Base-by-base conservation (phyloP, 2,888 invertebrate genomes). In the Chrysopilus asiliformis region DNA sequence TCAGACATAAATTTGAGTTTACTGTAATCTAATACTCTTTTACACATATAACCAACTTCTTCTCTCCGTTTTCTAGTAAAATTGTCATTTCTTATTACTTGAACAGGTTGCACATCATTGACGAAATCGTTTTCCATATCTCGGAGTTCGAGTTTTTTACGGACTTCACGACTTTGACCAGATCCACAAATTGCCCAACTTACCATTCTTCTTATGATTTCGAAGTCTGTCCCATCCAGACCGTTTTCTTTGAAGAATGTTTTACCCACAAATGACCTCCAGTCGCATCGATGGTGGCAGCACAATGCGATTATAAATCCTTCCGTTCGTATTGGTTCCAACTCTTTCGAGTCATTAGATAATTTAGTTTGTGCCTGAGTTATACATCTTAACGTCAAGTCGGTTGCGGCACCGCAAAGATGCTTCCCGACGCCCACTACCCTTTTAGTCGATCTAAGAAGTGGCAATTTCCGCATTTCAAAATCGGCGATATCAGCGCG, bases 131-230 rank as follows among this genome's bases (percentile, higher is more conserved):
- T 37, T 3, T 36, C 16, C 10, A 26, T 32, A 10, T 34, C 31
- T 10, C 22, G 7, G 22, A 7, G 10, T 10, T 37, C 27, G 13
- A 60, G 39, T 24, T 56, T 49, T 33, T 55, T 55, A 31, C 55
- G 51, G 3, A 53, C 51, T 44, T 70, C 67, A 20, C 74, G 68
- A 48, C 72, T 75, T 43, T 70, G 66, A 0, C 79, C 79, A 2
- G 64, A 64, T 5, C 86, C 84, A 62, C 89, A 87, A 2, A 86
- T 85, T 1, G 86, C 87, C 91, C 91, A 91, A 53, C 89, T 84
- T 6, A 82, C 83, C 51, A 91, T 70, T 44, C 84, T 79, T 39
- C 79, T 74, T 53, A 91, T 72, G 17, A 84, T 67, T 45, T 75
- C 68, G 57, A 90, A 79, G 36, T 89, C 79, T 2, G 69, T 66